phyloP scores from a whole-genome alignment of 2,888 invertebrate genomes.

The Lathronympha strigana region DNA sequence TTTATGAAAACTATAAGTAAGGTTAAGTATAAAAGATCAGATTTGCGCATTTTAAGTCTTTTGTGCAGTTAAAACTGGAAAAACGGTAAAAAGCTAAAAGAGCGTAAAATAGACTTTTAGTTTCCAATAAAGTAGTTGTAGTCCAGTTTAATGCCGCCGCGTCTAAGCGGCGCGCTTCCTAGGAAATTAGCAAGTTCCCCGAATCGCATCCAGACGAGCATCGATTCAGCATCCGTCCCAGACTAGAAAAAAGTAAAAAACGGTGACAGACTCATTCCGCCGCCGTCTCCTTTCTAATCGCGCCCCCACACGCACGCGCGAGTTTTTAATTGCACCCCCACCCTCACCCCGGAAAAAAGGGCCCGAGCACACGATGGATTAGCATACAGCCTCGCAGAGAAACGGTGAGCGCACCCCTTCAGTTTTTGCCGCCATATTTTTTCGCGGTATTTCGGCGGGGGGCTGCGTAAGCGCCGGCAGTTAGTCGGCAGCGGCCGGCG shows the following conservation, averaged over 20 bases:
- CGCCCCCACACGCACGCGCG: constrained; percentile 82
- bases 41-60: background rate
- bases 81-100: background rate
- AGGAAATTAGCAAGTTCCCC: constrained; percentile 21
- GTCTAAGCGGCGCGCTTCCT: constrained; percentile 10
- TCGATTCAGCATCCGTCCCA: constrained; percentile 55
- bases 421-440: constrained; percentile 79
- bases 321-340: constrained; percentile 82
- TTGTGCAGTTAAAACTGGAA: background rate
- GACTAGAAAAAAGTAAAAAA: constrained; percentile 83
- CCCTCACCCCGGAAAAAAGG: constrained; percentile 80
- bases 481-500: constrained; percentile 80
- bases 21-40: background rate
- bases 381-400: constrained; percentile 80
- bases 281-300: constrained; percentile 82
- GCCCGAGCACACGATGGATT: constrained; percentile 77
- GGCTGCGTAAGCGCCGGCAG: constrained; percentile 72
- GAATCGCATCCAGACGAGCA: constrained; percentile 37
- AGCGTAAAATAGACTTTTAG: too few relatives aligned
- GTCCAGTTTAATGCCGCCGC: constrained; percentile 36
- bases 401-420: constrained; percentile 76
- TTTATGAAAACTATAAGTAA: background rate
- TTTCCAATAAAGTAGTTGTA: background rate
- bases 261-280: constrained; percentile 79
- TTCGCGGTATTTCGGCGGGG: constrained; percentile 71